Conservation (phyloP, 2,888 invertebrate species). For the Luffia ferchaultella region DNA sequence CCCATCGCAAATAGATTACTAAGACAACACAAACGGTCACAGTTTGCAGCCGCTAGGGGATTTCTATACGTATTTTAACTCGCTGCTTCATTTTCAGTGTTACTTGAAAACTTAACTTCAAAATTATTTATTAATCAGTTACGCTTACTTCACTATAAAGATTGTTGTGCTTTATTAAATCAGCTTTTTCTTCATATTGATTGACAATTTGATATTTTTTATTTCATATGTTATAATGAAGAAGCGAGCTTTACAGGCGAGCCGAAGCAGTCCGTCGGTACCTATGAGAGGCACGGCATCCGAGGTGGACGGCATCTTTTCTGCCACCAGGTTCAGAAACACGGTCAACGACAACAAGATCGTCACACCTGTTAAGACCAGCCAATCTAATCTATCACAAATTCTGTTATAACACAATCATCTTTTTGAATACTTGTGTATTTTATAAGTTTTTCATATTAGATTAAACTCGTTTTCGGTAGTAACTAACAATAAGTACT, state of each 20-base stretch:
- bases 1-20: not conserved
- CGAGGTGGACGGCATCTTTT: slow-evolving; percentile 92
- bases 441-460: too few species aligned
- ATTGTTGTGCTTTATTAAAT: too few species aligned
- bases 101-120: not conserved
- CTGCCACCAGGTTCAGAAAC: slow-evolving; percentile 96
- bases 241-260: not conserved
- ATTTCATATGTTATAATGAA: not conserved
- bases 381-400: too few species aligned
- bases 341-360: slow-evolving; percentile 97
- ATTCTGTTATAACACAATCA: too few species aligned
- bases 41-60: not conserved
- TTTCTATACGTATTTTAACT: not conserved
- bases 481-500: too few species aligned
- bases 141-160: not conserved
- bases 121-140: not conserved
- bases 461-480: too few species aligned
- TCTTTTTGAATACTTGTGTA: too few species aligned
- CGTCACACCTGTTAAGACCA: slow-evolving; percentile 85
- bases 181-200: too few species aligned
- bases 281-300: slow-evolving; percentile 86
- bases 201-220: not conserved
- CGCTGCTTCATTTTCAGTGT: not conserved
- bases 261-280: slow-evolving; percentile 32
- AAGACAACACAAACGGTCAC: not conserved